These are phyloP conservation scores for Epizoanthus ramosus DNA, from an alignment of 92 coral and sea anemone species.

Conservation along the genomic window DNA sequence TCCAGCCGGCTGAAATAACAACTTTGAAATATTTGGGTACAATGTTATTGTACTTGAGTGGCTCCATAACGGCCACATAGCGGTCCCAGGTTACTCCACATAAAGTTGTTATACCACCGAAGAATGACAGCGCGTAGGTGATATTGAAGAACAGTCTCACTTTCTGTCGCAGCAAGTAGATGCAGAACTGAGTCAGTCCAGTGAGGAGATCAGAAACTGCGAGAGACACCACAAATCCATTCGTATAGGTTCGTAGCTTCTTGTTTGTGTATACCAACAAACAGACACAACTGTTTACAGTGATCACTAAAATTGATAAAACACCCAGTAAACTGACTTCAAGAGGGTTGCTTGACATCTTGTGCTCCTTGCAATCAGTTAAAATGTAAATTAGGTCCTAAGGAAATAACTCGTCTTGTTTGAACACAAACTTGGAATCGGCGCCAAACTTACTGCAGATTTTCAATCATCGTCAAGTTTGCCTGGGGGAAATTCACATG, in stretches of 20 bases:
- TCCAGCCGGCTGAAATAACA: conserved; percentile 38
- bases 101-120: conserved; percentile 39
- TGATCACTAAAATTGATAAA: conserved; percentile 25
- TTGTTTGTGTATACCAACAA: conserved; percentile 26
- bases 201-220: conserved; percentile 35
- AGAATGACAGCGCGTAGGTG: conserved; percentile 33
- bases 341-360: conserved; percentile 12
- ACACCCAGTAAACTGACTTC: conserved; percentile 34
- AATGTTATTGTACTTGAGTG: conserved; percentile 33
- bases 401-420: neutral
- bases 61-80: conserved; percentile 25
- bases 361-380: neutral
- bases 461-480: too few relatives aligned
- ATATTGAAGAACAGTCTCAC: conserved; percentile 27
- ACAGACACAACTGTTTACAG: conserved; percentile 20
- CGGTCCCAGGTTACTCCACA: conserved; percentile 45
- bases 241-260: conserved; percentile 32
- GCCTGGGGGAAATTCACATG: neutral
- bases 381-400: neutral
- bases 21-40: conserved; percentile 30
- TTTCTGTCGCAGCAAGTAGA: conserved; percentile 20
- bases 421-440: neutral
- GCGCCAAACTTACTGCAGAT: neutral
- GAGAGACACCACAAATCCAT: conserved; percentile 22
- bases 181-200: conserved; percentile 32